A percentile compares a stretch with the other conserved stretches of the same genome.
Evolutionary conservation across 1,140 invertebrate species (phyloP).

Genomic region (Scylla paramamosain): DNA sequence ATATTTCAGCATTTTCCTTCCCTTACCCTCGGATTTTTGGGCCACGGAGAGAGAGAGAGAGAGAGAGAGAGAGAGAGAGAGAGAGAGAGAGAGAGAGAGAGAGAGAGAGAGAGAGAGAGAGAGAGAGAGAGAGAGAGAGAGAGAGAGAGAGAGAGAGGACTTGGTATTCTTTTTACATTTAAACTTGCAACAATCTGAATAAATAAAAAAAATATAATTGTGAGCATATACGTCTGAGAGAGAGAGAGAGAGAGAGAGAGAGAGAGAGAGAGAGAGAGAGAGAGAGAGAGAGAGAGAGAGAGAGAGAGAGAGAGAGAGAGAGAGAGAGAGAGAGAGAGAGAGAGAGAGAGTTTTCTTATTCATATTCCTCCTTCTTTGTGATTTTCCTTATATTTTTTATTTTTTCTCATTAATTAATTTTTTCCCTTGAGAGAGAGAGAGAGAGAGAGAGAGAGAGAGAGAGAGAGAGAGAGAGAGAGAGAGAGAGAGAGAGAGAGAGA

Average conservation of each 20-base stretch:
- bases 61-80: conserved; percentile 31
- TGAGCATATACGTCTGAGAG: no score
- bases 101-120: conserved; percentile 35
- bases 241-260: conserved; percentile 19
- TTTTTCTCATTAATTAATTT: no score
- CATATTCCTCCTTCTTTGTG: no score
- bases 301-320: conserved; percentile 32
- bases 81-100: not conserved
- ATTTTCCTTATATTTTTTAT: no score
- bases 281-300: conserved; percentile 26
- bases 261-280: not conserved
- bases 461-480: not conserved
- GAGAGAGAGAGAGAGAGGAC: conserved; percentile 16
- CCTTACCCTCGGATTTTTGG: not conserved
- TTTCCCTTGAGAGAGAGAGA: not conserved
- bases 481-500: not conserved
- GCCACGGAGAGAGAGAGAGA: conserved; percentile 39
- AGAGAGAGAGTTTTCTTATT: not conserved
- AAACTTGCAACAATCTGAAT: no score
- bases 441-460: conserved; percentile 31
- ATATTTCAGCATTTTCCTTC: not conserved
- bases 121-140: conserved; percentile 41
- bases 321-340: conserved; percentile 41
- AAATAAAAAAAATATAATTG: no score
- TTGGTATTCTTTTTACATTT: no score